A percentile compares a stretch with the other conserved stretches of the same genome.
phyloP scores from a whole-genome alignment of 1,140 invertebrate genomes.

The Eumeta japonica region DNA sequence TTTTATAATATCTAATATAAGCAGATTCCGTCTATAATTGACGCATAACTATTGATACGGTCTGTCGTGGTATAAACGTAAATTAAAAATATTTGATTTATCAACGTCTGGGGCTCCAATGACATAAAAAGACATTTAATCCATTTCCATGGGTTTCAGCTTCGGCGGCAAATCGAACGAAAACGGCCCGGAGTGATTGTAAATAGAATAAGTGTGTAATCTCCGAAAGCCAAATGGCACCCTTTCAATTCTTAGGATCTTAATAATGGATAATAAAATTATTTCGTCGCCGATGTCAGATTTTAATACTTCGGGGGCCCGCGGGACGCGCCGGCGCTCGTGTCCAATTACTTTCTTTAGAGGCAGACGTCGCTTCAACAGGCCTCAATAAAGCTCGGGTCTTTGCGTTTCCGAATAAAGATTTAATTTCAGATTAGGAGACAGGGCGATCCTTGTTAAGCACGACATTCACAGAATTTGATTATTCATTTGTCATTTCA shows the following conservation, averaged over 20 bases:
- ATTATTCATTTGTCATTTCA: background rate
- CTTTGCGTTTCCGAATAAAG: constrained; percentile 30
- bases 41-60: too few relatives aligned
- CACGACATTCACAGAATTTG: constrained; percentile 1
- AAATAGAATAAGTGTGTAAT: too few relatives aligned
- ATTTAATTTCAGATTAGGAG: constrained; percentile 35
- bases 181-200: too few relatives aligned
- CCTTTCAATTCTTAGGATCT: constrained; percentile 9
- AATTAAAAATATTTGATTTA: too few relatives aligned
- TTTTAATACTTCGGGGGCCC: constrained; percentile 23
- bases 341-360: constrained; percentile 36
- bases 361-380: constrained; percentile 33
- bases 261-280: constrained; percentile 23
- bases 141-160: too few relatives aligned
- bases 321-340: constrained; percentile 25
- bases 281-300: constrained; percentile 31
- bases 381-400: constrained; percentile 18
- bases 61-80: too few relatives aligned
- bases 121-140: too few relatives aligned
- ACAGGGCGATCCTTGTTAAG: constrained; percentile 14
- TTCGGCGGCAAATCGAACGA: too few relatives aligned
- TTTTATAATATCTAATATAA: too few relatives aligned
- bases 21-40: too few relatives aligned
- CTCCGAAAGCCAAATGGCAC: background rate
- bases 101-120: too few relatives aligned